Percentiles rank a stretch among this genome's conserved stretches.
Evolutionary conservation across 2,888 invertebrate genomes (phyloP).

Genomic region (Eugnorisma glareosa): DNA sequence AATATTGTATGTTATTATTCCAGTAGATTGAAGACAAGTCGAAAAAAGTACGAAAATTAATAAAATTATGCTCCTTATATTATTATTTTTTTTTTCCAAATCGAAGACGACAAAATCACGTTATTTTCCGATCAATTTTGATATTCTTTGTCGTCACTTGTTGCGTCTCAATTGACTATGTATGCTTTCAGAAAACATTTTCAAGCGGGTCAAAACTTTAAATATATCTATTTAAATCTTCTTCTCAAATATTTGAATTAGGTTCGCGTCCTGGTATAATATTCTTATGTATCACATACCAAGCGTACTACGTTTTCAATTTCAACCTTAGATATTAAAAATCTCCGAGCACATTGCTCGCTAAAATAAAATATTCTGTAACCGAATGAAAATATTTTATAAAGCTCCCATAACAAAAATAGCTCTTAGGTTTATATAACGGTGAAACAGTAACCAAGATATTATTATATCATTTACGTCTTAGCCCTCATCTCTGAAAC

Average conservation of each 20-base stretch:
- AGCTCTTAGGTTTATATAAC: conserved; percentile 2
- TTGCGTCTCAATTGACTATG: background rate
- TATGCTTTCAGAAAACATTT: background rate
- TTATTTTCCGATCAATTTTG: background rate
- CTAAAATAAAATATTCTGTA: conserved; percentile 21
- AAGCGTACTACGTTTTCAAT: conserved; percentile 18
- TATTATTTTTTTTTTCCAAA: background rate
- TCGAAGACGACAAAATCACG: accelerated
- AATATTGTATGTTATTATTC: conserved; percentile 2
- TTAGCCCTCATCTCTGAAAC: conserved; percentile 35
- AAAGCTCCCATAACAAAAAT: conserved; percentile 14
- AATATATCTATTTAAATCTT: background rate
- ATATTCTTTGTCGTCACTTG: background rate
- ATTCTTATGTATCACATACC: conserved; percentile 5
- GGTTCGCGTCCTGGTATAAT: background rate
- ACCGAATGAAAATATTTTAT: conserved; percentile 20
- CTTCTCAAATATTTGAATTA: background rate
- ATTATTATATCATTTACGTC: conserved; percentile 59
- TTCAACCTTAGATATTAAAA: conserved; percentile 39
- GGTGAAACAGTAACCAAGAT: conserved; percentile 27
- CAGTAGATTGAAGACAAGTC: background rate
- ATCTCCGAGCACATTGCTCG: conserved; percentile 12
- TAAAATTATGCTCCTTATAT: background rate
- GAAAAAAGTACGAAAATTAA: background rate
- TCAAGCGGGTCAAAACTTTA: background rate